These are phyloP conservation scores for Leucosticte australis DNA, from an alignment of 2,113 vertebrate genomes.

Conservation along the genomic window DNA sequence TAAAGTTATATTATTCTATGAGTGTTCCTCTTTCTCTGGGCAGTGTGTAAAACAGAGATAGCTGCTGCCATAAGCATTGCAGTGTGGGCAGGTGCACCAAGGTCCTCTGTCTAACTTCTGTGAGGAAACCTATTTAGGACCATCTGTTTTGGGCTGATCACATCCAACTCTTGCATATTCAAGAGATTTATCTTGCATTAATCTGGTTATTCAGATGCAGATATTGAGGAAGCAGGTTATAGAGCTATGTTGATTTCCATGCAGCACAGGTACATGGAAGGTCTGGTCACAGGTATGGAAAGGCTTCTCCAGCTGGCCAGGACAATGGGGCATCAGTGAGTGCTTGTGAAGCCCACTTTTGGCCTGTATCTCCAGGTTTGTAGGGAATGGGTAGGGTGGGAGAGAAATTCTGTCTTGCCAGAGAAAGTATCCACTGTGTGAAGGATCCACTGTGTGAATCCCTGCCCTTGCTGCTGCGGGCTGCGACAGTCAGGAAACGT, in stretches of 20 bases:
- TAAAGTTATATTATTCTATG: neutral
- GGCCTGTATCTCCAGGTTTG: neutral
- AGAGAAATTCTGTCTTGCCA: neutral
- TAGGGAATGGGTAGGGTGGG: neutral
- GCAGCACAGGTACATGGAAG: neutral
- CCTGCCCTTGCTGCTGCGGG: neutral
- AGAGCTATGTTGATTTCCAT: neutral
- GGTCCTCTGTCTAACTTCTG: neutral
- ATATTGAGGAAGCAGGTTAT: neutral
- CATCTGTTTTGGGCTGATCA: neutral
- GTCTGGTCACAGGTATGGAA: neutral
- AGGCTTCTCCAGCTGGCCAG: neutral
- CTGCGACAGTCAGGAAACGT: neutral
- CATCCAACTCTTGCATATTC: neutral
- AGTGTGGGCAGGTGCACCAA: neutral
- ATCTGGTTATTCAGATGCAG: neutral
- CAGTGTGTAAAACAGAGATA: neutral
- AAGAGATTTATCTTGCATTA: neutral
- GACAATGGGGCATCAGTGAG: rapidly evolving
- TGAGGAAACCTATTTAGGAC: neutral
- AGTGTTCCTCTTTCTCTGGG: neutral
- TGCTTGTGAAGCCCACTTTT: neutral
- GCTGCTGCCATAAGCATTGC: neutral
- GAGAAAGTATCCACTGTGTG: neutral
- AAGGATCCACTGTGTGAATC: neutral